Evolutionary conservation across 2,888 invertebrate genomes (phyloP).

Genomic region (Philereme vetulata): DNA sequence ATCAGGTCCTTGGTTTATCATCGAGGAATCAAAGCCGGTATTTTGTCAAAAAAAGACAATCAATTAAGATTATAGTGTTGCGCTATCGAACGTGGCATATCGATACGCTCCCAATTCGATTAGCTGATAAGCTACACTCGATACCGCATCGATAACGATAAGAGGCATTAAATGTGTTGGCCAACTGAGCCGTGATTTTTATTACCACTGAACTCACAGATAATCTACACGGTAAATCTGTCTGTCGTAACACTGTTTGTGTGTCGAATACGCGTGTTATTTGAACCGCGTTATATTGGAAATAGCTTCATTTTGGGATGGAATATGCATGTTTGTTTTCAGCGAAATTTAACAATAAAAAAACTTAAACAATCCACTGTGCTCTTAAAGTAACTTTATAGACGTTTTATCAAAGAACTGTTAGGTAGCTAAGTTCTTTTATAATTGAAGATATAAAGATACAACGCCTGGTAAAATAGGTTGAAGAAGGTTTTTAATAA

Average conservation of each 20-base stretch:
- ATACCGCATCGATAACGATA: conserved; percentile 76
- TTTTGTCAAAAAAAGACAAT: conserved; percentile 75
- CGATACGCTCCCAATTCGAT: conserved; percentile 81
- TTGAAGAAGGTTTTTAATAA: too few species aligned
- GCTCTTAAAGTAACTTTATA: too few species aligned
- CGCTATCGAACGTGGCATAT: conserved; percentile 72
- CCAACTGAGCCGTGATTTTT: conserved; percentile 78
- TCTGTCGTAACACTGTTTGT: conserved; percentile 40
- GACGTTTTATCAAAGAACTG: too few species aligned
- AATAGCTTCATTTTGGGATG: conserved; percentile 25
- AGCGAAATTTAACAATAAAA: too few species aligned
- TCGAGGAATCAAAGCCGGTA: conserved; percentile 66
- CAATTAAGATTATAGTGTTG: conserved; percentile 79
- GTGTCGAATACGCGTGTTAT: conserved; percentile 27
- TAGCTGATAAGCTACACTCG: conserved; percentile 78
- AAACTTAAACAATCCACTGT: too few species aligned
- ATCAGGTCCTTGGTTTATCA: conserved; percentile 48
- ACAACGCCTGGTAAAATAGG: too few species aligned
- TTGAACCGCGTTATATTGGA: conserved; percentile 21
- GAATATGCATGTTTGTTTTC: neutral
- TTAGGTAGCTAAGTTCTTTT: too few species aligned
- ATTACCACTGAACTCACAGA: conserved; percentile 70
- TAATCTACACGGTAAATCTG: conserved; percentile 55
- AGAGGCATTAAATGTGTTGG: conserved; percentile 76
- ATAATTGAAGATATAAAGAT: too few species aligned